phyloP scores from a whole-genome alignment of 2,797 vertebrate species.

The Gymnocypris eckloni region DNA sequence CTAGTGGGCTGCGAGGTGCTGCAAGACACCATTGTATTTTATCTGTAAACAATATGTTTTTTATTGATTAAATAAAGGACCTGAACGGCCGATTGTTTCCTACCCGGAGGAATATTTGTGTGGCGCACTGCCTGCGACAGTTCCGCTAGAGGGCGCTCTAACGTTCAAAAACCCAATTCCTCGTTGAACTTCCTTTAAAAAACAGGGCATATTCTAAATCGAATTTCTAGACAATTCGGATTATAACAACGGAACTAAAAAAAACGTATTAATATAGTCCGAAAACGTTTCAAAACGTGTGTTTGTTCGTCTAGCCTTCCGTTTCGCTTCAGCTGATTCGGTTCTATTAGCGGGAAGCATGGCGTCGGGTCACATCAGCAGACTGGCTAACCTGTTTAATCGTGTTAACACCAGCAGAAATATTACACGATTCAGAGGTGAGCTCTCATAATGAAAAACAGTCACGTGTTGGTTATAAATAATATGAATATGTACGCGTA shows the following conservation, averaged over 20 bases:
- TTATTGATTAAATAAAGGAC: neutral
- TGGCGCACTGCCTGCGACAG: neutral
- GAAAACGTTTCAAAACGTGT: neutral
- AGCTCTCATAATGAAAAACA: constrained; percentile 18
- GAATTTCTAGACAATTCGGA: neutral
- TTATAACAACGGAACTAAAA: neutral
- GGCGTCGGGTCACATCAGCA: constrained; percentile 70
- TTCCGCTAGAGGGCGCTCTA: neutral
- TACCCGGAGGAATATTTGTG: constrained; percentile 21
- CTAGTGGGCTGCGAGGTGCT: neutral
- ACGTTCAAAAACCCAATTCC: neutral
- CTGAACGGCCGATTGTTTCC: neutral
- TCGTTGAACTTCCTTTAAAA: neutral
- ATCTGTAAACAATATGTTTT: neutral
- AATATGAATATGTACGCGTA: neutral
- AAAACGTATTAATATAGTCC: neutral
- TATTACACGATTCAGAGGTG: constrained; percentile 60
- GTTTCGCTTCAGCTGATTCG: neutral
- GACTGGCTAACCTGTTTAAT: constrained; percentile 49
- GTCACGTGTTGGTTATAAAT: neutral
- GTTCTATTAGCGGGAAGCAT: constrained; percentile 59
- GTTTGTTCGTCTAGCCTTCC: too few species aligned
- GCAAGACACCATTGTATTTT: neutral
- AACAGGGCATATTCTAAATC: neutral
- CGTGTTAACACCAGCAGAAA: constrained; percentile 24